Percentiles rank a stretch among this genome's conserved stretches.
Evolutionary conservation across 1,140 invertebrate species (phyloP).

Genomic region (Neodiprion pinetum): DNA sequence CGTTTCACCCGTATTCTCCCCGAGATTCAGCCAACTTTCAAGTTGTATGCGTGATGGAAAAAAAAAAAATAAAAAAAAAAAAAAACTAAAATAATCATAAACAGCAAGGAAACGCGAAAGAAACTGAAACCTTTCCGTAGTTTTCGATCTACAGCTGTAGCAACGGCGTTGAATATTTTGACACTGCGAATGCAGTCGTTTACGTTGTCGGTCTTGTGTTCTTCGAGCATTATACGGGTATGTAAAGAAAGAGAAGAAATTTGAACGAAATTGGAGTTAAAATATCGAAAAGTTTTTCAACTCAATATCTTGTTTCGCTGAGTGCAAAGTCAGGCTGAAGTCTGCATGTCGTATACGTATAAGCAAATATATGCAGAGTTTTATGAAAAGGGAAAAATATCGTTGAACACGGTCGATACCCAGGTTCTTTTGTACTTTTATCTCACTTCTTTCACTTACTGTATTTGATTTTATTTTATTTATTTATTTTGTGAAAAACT

Average conservation of each 20-base stretch:
- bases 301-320: background rate
- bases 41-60: constrained; percentile 12
- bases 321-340: background rate
- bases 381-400: background rate
- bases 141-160: too few relatives aligned
- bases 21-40: constrained; percentile 12
- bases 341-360: too few relatives aligned
- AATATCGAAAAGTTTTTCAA: background rate
- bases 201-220: too few relatives aligned
- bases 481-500: too few relatives aligned
- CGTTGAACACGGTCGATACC: background rate
- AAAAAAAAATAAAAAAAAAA: background rate
- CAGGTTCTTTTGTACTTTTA: too few relatives aligned
- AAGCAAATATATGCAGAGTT: background rate
- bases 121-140: background rate
- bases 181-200: too few relatives aligned
- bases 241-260: too few relatives aligned
- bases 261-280: too few relatives aligned
- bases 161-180: too few relatives aligned
- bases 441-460: too few relatives aligned
- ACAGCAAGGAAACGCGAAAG: constrained; percentile 27
- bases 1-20: constrained; percentile 24
- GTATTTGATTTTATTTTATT: too few relatives aligned
- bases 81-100: background rate
- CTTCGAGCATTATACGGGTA: too few relatives aligned